These are phyloP conservation scores for Pararge aegeria DNA, from an alignment of 1,140 invertebrate genomes.

Conservation along the genomic window DNA sequence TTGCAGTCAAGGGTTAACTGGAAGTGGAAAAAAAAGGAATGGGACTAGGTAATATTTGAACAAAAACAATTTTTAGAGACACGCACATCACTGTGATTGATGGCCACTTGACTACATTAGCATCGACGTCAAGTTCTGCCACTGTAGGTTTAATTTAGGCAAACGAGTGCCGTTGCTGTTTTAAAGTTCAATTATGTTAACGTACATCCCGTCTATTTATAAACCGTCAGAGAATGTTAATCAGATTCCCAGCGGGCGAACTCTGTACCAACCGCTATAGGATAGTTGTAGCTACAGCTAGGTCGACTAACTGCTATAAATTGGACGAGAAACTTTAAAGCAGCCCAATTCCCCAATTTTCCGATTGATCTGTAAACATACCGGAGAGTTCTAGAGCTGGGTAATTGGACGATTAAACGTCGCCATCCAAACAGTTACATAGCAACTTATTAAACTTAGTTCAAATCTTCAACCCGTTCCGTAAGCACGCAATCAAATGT, in stretches of 20 bases:
- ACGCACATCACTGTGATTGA: too few relatives aligned
- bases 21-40: too few relatives aligned
- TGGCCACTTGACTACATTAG: too few relatives aligned
- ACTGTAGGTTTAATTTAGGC: too few relatives aligned
- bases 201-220: too few relatives aligned
- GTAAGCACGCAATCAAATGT: neutral
- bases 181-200: too few relatives aligned
- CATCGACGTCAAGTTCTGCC: too few relatives aligned
- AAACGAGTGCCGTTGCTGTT: too few relatives aligned
- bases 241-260: neutral
- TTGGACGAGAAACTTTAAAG: conserved; percentile 3
- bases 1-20: too few relatives aligned
- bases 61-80: too few relatives aligned
- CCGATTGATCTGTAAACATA: conserved; percentile 21
- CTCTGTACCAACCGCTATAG: neutral
- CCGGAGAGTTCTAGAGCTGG: neutral
- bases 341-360: conserved; percentile 21
- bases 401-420: conserved; percentile 22
- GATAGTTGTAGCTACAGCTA: neutral
- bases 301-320: neutral
- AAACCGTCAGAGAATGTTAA: too few relatives aligned
- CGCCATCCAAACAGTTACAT: conserved; percentile 14
- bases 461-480: neutral
- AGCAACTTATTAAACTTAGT: conserved; percentile 9
- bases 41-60: too few relatives aligned